Base-by-base conservation (phyloP, 2,888 invertebrate species). In the Aproaerema taeniolella region DNA sequence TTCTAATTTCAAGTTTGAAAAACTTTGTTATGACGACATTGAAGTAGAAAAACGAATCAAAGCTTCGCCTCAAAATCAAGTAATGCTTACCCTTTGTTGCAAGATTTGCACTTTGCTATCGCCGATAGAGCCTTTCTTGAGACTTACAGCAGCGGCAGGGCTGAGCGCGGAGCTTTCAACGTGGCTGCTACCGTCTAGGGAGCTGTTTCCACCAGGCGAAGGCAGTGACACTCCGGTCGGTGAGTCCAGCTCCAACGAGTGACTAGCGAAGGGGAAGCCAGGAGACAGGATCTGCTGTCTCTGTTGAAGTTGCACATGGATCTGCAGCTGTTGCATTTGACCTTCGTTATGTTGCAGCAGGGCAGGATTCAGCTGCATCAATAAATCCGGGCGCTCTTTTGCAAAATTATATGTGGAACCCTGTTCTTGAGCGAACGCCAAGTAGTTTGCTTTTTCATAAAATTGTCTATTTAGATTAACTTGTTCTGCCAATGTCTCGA, bases 31-130 rank as follows among this genome's bases (percentile, higher is more conserved):
- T 31, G 55, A 71, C 65, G 71, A 78, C 73, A 70, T 62, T 58
- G 67, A 80, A 72, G 63, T 60, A 55, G 61, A 61, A 65, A 72
- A 72, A 65, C 55, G 54, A 62, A 62, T 64, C 59, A 85, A 88
- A 75, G 89, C 88, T 77, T 89, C 87, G 77, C 89, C 88, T 70
- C 82, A 83, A 67, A 88, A 82, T 85, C 87, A 86, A 83, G 67
- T 74, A 74, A 83, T 89, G 91, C 94, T 94, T 93, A 95, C 95
- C 94, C 94, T 91, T 87, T 93, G 93, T 79, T 94, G 95, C 75
- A 95, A 91, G 82, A 93, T 89, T 66, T 81, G 76, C 78, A 89
- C 58, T 89, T 88, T 71, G 89, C 85, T 71, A 89, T 91, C 74
- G 88, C 87, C 69, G 67, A 88, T 85, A 81, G 88, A n/a, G n/a